Conservation (phyloP, 2,888 invertebrate genomes). For the Tiliacea citrago region DNA sequence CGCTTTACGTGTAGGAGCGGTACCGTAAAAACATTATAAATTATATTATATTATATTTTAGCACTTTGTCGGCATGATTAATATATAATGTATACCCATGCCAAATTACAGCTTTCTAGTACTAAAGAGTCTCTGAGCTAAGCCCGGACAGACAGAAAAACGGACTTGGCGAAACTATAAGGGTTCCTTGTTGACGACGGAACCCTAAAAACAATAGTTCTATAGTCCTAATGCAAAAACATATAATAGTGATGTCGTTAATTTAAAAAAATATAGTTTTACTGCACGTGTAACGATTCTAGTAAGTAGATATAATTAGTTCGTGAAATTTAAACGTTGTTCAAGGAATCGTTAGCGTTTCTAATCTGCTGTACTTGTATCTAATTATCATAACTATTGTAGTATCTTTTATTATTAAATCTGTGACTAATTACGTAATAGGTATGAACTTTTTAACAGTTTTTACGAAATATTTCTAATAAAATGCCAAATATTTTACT, state of each 20-base stretch:
- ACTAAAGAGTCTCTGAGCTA: too few relatives aligned
- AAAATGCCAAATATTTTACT: neutral
- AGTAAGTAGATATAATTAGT: slow-evolving; percentile 37
- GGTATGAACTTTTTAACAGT: slow-evolving; percentile 1
- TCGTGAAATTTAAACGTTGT: slow-evolving; percentile 49
- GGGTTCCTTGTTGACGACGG: too few relatives aligned
- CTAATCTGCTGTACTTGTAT: slow-evolving; percentile 37
- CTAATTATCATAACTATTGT: slow-evolving; percentile 11
- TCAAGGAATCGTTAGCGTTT: slow-evolving; percentile 55
- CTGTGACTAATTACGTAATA: neutral
- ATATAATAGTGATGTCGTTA: neutral
- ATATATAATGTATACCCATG: too few relatives aligned
- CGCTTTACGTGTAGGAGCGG: too few relatives aligned
- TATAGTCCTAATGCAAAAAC: neutral
- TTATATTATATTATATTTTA: too few relatives aligned
- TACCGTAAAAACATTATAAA: too few relatives aligned
- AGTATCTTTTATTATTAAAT: neutral
- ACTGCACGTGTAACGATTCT: slow-evolving; percentile 15
- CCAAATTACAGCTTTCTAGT: too few relatives aligned
- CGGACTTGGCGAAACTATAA: too few relatives aligned
- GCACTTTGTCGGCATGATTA: too few relatives aligned
- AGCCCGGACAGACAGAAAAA: too few relatives aligned
- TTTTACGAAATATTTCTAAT: neutral
- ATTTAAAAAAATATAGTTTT: neutral
- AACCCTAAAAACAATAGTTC: too few relatives aligned